Evolutionary conservation across 1,140 invertebrate genomes (phyloP), one percentile per base, ranked within the genome.

Genomic region (Brachionus rubens): DNA sequence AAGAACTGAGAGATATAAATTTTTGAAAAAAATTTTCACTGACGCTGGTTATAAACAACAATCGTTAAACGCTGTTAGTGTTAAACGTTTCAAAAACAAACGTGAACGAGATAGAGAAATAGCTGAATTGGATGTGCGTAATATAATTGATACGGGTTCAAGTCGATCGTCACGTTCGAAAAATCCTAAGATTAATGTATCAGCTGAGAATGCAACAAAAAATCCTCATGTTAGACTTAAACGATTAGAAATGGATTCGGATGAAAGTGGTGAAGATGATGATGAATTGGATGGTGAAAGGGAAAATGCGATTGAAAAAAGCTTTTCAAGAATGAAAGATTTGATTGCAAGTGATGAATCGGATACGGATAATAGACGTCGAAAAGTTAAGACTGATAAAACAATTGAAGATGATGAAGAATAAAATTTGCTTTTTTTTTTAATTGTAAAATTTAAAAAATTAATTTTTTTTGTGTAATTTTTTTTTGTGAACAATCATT

Each of bases 81-180:
- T 48, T 7, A 48, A 72, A 19, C n/a, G 24, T 24, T 72, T 72
- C 26, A 72, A 72, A 30, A 2, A 9, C 5, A 72, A 72, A 41
- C 24, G 68, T 26, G 68, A 72, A 3, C 30, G 68, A 50, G 43
- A 72, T n/a, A 72, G 50, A 72, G 68, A 72, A 50, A 50, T 72
- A 10, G 68, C 68, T 14, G 68, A 72, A 50, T 41, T 72, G 9
- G 68, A 72, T 30, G 47, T 72, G 5, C 2, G 14, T 24, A 72
- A 72, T 26, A 72, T 72, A 2, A 72, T 72, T 24, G 68, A 72
- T 33, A 24, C 46, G 9, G 36, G 46, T 33, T 26, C 36, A 36
- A 10, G 36, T 21, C 36, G 36, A 2, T 24, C 59, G 4, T 43
- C 36, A 46, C 19, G 36, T 24, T 3, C 33, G 12, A 19, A 5